Conservation (phyloP, 2,888 invertebrate species). For the Chrysina gloriosa region DNA sequence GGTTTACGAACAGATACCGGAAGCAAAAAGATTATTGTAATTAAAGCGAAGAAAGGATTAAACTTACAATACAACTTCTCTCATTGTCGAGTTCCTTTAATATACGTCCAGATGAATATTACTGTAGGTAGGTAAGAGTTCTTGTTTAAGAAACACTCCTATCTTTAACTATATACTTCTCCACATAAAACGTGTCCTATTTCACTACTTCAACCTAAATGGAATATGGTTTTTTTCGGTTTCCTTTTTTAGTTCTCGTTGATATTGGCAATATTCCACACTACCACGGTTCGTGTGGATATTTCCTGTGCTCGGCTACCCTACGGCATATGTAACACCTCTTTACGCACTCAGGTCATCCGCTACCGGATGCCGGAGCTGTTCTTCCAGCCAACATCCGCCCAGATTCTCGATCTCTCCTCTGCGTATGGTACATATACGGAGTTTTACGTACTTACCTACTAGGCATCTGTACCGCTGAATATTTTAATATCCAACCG, state of each 20-base stretch:
- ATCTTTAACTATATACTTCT: neutral
- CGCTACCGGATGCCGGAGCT: conserved; percentile 44
- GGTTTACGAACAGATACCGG: neutral
- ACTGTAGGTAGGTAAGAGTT: too few relatives aligned
- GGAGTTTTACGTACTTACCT: too few relatives aligned
- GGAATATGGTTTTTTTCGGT: too few relatives aligned
- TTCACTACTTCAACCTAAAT: neutral
- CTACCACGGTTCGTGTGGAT: neutral
- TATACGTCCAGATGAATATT: too few relatives aligned
- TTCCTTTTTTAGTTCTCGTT: neutral
- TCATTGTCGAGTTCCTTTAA: neutral
- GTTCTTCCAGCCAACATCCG: conserved; percentile 45
- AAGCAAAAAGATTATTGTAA: conserved; percentile 5
- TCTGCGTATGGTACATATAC: too few relatives aligned
- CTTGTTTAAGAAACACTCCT: neutral
- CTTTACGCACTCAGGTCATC: conserved; percentile 45
- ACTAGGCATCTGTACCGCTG: conserved; percentile 21
- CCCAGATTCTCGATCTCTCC: conserved; percentile 38
- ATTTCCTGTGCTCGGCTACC: conserved; percentile 29
- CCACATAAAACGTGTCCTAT: neutral
- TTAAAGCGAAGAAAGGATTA: conserved; percentile 10
- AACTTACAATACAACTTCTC: conserved; percentile 1
- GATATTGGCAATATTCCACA: conserved; percentile 19
- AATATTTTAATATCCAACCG: conserved; percentile 20
- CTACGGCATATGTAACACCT: conserved; percentile 35